Conservation (phyloP, 2,888 invertebrate genomes). For the Callyntrura sp. region DNA sequence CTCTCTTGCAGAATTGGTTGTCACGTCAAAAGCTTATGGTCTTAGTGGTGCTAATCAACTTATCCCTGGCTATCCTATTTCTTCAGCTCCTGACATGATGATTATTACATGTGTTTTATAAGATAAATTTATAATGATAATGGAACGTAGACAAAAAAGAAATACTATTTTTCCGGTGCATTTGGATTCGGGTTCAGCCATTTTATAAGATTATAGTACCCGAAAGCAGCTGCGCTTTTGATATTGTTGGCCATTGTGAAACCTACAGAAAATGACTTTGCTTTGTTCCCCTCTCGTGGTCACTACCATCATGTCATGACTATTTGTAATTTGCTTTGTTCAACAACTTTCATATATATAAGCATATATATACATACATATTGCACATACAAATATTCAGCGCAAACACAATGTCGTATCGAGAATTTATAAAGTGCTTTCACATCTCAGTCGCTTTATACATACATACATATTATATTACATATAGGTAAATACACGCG, state of each 20-base stretch:
- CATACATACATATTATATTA: background rate
- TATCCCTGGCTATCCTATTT: constrained; percentile 97
- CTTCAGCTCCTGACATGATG: constrained; percentile 97
- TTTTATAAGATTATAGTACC: constrained; percentile 55
- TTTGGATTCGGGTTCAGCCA: constrained; percentile 72
- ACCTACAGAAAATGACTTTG: constrained; percentile 62
- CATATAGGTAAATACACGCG: too few relatives aligned
- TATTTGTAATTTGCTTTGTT: background rate
- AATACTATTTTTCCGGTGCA: constrained; percentile 37
- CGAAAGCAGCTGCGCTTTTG: constrained; percentile 56
- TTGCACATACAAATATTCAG: too few relatives aligned
- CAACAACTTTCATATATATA: background rate
- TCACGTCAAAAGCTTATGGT: constrained; percentile 97
- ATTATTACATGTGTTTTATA: constrained; percentile 73
- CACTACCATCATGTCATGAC: constrained; percentile 51
- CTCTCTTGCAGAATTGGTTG: constrained; percentile 94
- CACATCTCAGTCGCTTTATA: constrained; percentile 53
- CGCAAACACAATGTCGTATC: constrained; percentile 47
- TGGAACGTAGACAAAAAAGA: constrained; percentile 74
- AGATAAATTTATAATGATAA: constrained; percentile 68
- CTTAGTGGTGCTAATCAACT: constrained; percentile 96
- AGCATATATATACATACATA: background rate
- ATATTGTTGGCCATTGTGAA: constrained; percentile 61
- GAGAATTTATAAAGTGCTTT: constrained; percentile 60
- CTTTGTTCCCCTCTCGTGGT: constrained; percentile 70